Percentiles rank a stretch among this genome's conserved stretches.
phyloP scores from a whole-genome alignment of 2,113 vertebrate genomes.

The Neogale vison region DNA sequence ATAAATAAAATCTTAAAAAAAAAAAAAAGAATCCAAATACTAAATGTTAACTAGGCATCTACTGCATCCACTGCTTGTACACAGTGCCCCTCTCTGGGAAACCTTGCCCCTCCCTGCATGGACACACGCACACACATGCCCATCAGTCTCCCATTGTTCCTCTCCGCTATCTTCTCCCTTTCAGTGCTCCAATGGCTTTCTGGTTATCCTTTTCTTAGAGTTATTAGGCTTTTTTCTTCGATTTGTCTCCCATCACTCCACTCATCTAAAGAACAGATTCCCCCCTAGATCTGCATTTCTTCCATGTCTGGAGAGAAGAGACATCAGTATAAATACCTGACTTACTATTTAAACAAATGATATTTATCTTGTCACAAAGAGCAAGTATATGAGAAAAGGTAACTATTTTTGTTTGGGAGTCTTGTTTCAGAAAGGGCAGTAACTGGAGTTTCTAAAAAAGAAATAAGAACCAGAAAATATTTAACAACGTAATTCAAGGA shows the following conservation, averaged over 20 bases:
- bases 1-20: no score
- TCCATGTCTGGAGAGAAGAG: background rate
- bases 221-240: background rate
- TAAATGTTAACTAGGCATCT: background rate
- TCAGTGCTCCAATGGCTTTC: background rate
- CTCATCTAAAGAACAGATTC: background rate
- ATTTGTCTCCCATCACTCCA: background rate
- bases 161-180: background rate
- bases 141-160: background rate
- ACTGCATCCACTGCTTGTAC: background rate
- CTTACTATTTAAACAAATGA: background rate
- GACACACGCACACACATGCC: no score
- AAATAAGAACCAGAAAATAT: background rate
- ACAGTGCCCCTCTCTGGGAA: background rate
- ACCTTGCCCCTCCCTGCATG: rapidly evolving
- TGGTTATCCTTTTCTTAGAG: background rate
- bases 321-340: background rate
- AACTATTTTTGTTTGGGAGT: background rate
- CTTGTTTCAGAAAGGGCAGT: background rate
- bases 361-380: conserved; percentile 6
- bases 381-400: background rate
- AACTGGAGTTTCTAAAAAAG: background rate
- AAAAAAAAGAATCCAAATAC: background rate
- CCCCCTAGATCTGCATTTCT: background rate
- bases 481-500: background rate